Evolutionary conservation across 2,888 invertebrate species (phyloP), one percentile per base, ranked within the genome.

Genomic region (Dynastes hyllus): DNA sequence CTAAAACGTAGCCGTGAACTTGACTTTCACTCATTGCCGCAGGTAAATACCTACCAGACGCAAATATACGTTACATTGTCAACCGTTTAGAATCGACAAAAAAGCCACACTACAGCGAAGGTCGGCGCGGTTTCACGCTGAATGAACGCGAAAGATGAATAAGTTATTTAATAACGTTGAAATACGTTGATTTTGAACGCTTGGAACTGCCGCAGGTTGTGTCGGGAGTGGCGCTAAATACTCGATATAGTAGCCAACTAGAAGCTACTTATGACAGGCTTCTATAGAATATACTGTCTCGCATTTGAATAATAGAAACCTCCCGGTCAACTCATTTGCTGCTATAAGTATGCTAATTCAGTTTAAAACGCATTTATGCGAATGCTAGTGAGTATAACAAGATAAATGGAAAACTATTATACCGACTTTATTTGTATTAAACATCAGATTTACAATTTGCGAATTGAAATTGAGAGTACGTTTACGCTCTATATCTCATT

Each of bases 91-190:
- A n/a, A 50, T 55, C 73, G 37, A 73, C 58, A 71, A 40, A 73
- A 73, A 73, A 32, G 58, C 73, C 37, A 22, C 16, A 58, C 16
- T n/a, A 4, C 55, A 8, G 4, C 22, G 73, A 73, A 73, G 58
- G 58, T 37, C 58, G 58, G 8, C 58, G 32, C 73, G 58, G 22
- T 73, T 73, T 73, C 73, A 40, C 37, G 55, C 40, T 73, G 73
- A 58, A 73, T 73, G 73, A 73, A 61, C 58, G 58, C 37, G 58
- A 67, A 58, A 73, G 73, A 58, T 58, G 73, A 73, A 73, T 73
- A 73, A 58, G 58, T 73, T 73, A 73, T 73, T 73, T 73, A 73
- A 73, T 73, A 73, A 73, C 58, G 22, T 8, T 51, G 32, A 37
- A 73, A 73, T 51, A 58, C 32, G 58, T 45, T 45, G 73, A 73